Evolutionary conservation across 2,113 vertebrate genomes (phyloP).

Genomic region (Desmodus rotundus): DNA sequence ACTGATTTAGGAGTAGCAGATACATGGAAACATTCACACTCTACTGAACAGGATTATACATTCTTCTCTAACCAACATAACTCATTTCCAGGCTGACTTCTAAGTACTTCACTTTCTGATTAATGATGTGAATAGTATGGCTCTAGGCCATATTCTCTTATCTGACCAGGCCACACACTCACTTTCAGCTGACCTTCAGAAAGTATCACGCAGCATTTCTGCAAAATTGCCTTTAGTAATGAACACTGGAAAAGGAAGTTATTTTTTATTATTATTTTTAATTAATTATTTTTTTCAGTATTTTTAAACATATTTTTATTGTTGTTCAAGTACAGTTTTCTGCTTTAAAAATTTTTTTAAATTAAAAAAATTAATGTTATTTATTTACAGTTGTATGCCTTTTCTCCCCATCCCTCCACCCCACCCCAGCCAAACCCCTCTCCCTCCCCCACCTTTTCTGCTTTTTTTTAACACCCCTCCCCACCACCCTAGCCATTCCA

Average conservation of each 20-base stretch:
- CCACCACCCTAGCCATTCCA: too few species aligned
- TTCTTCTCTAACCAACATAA: conserved; percentile 54
- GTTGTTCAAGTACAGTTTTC: too few species aligned
- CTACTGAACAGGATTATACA: conserved; percentile 57
- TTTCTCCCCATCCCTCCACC: too few species aligned
- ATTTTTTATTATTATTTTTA: too few species aligned
- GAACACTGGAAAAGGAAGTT: neutral
- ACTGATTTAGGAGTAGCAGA: conserved; percentile 61
- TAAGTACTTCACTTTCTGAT: conserved; percentile 56
- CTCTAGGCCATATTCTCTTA: conserved; percentile 44
- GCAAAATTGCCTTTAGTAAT: conserved; percentile 11
- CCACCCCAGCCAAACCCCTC: too few species aligned
- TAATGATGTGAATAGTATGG: conserved; percentile 64
- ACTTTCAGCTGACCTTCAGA: conserved; percentile 63
- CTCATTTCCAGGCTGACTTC: conserved; percentile 57
- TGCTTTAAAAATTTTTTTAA: too few species aligned
- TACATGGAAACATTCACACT: conserved; percentile 69
- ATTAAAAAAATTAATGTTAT: too few species aligned
- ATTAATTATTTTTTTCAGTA: too few species aligned
- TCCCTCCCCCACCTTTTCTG: too few species aligned
- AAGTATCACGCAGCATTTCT: conserved; percentile 15
- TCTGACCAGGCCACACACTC: conserved; percentile 46
- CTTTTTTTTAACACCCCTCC: too few species aligned
- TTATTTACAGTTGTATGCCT: too few species aligned
- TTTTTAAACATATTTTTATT: too few species aligned